Evolutionary conservation across 2,113 vertebrate genomes (phyloP).

Genomic region (Psettodes erumei): DNA sequence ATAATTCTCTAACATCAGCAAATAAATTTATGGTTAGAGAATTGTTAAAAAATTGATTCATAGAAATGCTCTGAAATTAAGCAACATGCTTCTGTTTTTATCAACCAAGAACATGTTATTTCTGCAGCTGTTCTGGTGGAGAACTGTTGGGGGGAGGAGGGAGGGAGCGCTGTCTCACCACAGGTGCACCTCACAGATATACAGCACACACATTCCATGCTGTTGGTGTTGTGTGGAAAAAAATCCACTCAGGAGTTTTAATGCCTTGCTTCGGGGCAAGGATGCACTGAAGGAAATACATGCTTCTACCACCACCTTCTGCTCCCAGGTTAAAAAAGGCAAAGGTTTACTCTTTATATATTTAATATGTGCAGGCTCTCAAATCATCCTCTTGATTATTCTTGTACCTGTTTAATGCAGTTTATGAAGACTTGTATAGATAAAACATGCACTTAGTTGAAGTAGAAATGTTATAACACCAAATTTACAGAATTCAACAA

Average conservation of each 20-base stretch:
- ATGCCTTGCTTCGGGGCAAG: constrained; percentile 1
- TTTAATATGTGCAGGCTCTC: background rate
- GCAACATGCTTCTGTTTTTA: constrained; percentile 24
- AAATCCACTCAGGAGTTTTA: constrained; percentile 16
- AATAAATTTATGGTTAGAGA: background rate
- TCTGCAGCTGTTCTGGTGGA: constrained; percentile 22
- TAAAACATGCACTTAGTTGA: background rate
- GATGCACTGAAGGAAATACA: background rate
- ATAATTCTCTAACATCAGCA: too few species aligned
- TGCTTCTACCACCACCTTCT: background rate
- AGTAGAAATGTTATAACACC: too few species aligned
- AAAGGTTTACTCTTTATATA: background rate
- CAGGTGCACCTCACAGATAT: constrained; percentile 21
- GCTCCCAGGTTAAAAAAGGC: background rate
- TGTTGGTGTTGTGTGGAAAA: constrained; percentile 18
- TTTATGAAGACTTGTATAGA: background rate
- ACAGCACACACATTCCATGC: constrained; percentile 9
- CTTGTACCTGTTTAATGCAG: background rate
- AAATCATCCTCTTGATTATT: background rate
- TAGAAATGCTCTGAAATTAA: background rate
- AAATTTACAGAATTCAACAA: too few species aligned
- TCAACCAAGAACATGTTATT: constrained; percentile 21
- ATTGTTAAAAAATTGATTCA: background rate
- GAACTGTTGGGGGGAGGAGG: constrained; percentile 13
- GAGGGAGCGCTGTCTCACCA: constrained; percentile 10